A percentile compares a stretch with the other conserved stretches of the same genome.
Conservation (phyloP, 2,797 vertebrate genomes). For the Dipus sagitta region DNA sequence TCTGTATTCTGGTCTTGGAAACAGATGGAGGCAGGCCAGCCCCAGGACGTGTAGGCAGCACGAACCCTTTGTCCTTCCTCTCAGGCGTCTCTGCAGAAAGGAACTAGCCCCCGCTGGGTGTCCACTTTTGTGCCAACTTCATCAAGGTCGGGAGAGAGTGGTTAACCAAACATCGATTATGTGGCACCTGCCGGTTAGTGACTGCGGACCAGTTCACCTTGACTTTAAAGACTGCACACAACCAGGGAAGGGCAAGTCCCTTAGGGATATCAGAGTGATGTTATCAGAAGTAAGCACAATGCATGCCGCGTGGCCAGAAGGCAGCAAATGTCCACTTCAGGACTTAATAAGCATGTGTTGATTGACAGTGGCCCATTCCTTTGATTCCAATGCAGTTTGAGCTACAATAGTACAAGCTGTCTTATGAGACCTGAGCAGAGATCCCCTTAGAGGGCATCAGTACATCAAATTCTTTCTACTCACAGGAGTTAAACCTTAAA, state of each 20-base stretch:
- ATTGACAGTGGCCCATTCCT: constrained; percentile 8
- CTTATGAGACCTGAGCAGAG: background rate
- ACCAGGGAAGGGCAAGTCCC: background rate
- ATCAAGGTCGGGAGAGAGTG: background rate
- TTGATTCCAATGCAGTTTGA: constrained; percentile 16
- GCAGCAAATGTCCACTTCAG: background rate
- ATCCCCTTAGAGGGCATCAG: background rate
- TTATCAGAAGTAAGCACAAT: background rate
- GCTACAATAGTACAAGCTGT: background rate
- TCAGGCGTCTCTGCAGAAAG: background rate
- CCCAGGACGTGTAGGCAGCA: background rate
- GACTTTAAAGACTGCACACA: background rate
- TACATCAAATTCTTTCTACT: background rate
- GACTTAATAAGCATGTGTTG: constrained; percentile 41
- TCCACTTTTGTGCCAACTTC: background rate
- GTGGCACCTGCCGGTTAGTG: background rate
- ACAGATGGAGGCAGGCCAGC: background rate
- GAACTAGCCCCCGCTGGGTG: background rate
- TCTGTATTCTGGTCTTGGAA: background rate
- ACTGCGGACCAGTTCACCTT: background rate
- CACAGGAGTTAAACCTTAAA: background rate
- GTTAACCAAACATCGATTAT: background rate
- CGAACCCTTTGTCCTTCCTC: background rate
- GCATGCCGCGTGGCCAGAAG: background rate
- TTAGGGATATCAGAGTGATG: constrained; percentile 1